These are phyloP conservation scores for Nephrotoma appendiculata DNA, from an alignment of 2,888 invertebrate genomes.

Conservation along the genomic window DNA sequence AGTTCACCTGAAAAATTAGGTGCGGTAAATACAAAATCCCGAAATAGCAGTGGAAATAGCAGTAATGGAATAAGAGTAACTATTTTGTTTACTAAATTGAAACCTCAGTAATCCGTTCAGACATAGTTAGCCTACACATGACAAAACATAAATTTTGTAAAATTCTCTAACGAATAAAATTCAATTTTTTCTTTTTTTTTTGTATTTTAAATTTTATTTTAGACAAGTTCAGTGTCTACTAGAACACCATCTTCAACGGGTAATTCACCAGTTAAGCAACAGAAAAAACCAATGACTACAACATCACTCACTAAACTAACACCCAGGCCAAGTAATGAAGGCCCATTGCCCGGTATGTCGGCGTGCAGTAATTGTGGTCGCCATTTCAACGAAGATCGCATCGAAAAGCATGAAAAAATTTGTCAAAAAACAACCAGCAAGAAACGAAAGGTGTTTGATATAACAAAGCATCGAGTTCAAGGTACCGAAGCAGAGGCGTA, in stretches of 20 bases:
- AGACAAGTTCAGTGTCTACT: slow-evolving; percentile 14
- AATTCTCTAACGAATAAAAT: neutral
- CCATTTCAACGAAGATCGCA: slow-evolving; percentile 65
- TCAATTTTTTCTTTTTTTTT: neutral
- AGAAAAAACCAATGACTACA: slow-evolving; percentile 2
- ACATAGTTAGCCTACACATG: neutral
- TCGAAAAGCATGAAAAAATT: slow-evolving; percentile 69
- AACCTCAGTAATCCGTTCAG: neutral
- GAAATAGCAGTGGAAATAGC: slow-evolving; percentile 14
- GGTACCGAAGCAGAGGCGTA: slow-evolving; percentile 82
- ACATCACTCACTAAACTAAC: slow-evolving; percentile 8
- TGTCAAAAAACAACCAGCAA: slow-evolving; percentile 60
- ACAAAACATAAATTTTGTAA: neutral
- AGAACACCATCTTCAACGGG: slow-evolving; percentile 14
- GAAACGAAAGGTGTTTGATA: slow-evolving; percentile 84
- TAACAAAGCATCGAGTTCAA: slow-evolving; percentile 71
- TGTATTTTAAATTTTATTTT: neutral
- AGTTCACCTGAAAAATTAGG: neutral
- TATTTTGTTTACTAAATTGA: neutral
- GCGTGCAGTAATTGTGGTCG: slow-evolving; percentile 65
- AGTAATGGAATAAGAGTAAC: slow-evolving; percentile 14
- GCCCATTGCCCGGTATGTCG: slow-evolving; percentile 18
- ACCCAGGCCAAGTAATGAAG: neutral
- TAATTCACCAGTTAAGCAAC: slow-evolving; percentile 8
- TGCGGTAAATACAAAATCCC: slow-evolving; percentile 1